These are phyloP conservation scores for Atherix ibis DNA, from an alignment of 2,888 invertebrate species.

Conservation along the genomic window DNA sequence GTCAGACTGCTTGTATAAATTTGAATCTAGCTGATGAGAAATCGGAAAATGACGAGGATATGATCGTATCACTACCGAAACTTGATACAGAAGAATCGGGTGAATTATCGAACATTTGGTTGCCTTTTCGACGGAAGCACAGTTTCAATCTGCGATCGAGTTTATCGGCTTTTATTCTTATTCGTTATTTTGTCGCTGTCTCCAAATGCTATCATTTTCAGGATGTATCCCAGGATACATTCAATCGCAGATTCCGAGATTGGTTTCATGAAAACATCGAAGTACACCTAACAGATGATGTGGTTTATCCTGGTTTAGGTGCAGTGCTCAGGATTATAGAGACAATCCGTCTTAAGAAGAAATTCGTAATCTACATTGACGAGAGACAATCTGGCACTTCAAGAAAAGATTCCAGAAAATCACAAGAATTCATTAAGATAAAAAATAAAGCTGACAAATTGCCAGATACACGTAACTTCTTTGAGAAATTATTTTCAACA, in stretches of 20 bases:
- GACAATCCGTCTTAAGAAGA: conserved; percentile 12
- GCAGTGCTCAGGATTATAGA: conserved; percentile 23
- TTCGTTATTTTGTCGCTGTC: conserved; percentile 24
- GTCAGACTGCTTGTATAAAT: conserved; percentile 19
- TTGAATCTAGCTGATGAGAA: conserved; percentile 17
- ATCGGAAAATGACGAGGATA: conserved; percentile 17
- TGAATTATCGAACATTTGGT: conserved; percentile 22
- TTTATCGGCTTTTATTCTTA: conserved; percentile 20
- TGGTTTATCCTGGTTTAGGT: conserved; percentile 29
- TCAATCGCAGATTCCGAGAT: conserved; percentile 20
- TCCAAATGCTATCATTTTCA: conserved; percentile 24
- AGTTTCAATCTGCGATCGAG: conserved; percentile 23
- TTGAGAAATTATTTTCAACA: background rate
- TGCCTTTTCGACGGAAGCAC: conserved; percentile 24
- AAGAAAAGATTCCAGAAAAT: conserved; percentile 2
- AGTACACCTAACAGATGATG: conserved; percentile 22
- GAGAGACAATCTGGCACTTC: too few relatives aligned
- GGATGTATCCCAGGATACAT: conserved; percentile 18
- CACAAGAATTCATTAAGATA: background rate
- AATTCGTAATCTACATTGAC: background rate
- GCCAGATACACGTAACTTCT: conserved; percentile 3
- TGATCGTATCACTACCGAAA: conserved; percentile 25
- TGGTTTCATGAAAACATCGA: conserved; percentile 25
- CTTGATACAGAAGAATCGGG: conserved; percentile 17
- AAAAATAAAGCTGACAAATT: too few relatives aligned